A percentile compares a stretch with the other conserved stretches of the same genome.
Conservation (phyloP, 2,113 vertebrate genomes). For the Benitochromis conjunctus region DNA sequence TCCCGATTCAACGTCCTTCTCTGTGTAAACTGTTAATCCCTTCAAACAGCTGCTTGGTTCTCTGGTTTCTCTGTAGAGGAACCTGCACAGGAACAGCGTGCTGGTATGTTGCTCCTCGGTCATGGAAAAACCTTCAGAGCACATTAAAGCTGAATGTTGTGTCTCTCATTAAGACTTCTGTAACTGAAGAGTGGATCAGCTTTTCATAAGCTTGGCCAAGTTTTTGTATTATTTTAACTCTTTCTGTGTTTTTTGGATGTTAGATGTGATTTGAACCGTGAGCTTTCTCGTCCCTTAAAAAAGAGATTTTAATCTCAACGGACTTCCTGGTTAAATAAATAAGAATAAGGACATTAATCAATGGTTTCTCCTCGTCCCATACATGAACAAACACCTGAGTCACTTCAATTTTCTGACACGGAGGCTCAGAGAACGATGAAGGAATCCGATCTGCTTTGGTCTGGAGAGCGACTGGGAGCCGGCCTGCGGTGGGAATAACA, state of each 20-base stretch:
- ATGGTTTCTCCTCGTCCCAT: fast-evolving
- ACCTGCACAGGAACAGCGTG: neutral
- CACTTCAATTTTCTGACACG: neutral
- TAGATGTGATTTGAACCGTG: neutral
- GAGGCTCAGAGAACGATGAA: fast-evolving
- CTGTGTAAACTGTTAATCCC: neutral
- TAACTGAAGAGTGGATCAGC: no score
- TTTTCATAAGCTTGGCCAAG: fast-evolving
- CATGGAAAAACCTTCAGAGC: neutral
- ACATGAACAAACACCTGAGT: neutral
- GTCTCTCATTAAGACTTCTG: neutral
- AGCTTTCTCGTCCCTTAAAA: neutral
- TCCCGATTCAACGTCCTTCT: neutral
- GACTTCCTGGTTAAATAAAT: neutral
- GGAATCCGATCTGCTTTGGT: neutral
- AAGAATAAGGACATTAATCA: neutral
- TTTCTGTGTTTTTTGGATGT: neutral
- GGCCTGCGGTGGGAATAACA: neutral
- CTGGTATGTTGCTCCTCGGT: neutral
- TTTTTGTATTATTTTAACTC: neutral
- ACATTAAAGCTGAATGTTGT: neutral
- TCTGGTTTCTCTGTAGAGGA: neutral
- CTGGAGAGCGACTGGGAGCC: neutral
- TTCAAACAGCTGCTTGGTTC: neutral
- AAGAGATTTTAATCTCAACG: neutral